A percentile compares a stretch with the other conserved stretches of the same genome.
These are phyloP conservation scores for Leptopilina drosophilae DNA, from an alignment of 2,888 invertebrate species.

Conservation along the genomic window DNA sequence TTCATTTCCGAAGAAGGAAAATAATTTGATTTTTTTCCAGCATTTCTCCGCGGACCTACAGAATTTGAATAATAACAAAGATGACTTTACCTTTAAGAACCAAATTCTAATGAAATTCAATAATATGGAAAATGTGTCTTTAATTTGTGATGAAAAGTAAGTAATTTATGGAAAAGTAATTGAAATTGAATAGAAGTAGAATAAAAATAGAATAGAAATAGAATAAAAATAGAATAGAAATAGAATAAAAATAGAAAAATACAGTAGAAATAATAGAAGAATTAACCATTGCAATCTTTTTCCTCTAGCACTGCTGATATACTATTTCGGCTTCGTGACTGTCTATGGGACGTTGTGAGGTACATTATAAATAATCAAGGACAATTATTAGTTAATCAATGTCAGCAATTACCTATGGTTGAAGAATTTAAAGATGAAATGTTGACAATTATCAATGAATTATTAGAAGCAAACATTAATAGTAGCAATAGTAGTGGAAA, in stretches of 20 bases:
- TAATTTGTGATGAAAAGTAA: constrained; percentile 76
- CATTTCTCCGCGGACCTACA: too few relatives aligned
- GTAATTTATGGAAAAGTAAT: constrained; percentile 56
- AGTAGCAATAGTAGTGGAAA: background rate
- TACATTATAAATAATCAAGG: constrained; percentile 78
- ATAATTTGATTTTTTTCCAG: background rate
- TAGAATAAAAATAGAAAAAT: background rate
- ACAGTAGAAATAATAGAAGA: constrained; percentile 13
- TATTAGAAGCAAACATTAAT: background rate
- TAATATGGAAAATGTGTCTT: constrained; percentile 62
- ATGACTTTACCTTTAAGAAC: background rate
- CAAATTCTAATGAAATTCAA: constrained; percentile 21
- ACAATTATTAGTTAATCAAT: background rate
- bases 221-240: constrained; percentile 1
- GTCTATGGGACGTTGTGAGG: constrained; percentile 78
- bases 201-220: background rate
- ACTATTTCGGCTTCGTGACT: constrained; percentile 77
- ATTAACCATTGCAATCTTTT: constrained; percentile 52
- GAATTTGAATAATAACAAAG: background rate
- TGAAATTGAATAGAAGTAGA: constrained; percentile 2
- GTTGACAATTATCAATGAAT: background rate
- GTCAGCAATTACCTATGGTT: background rate
- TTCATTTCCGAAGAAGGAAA: background rate
- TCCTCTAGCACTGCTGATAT: constrained; percentile 79
- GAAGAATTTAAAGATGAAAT: constrained; percentile 7